Percentiles rank a stretch among this genome's conserved stretches.
Evolutionary conservation across 2,797 vertebrate genomes (phyloP).

Genomic region (Spizella passerina): DNA sequence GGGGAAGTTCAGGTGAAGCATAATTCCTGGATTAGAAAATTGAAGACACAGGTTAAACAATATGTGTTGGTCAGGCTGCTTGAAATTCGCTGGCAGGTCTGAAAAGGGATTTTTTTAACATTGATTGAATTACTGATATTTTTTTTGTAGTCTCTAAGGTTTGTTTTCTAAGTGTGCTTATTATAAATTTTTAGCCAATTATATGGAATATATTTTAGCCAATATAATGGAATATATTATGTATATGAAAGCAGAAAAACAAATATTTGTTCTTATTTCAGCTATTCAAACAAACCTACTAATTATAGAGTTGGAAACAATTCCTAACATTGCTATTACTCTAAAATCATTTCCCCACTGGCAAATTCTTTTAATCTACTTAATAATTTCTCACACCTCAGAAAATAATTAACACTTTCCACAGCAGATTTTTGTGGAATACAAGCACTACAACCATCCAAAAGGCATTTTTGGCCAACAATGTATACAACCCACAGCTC

Average conservation of each 20-base stretch:
- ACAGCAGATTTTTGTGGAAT: not conserved
- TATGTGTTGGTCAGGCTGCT: not conserved
- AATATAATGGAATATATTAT: not conserved
- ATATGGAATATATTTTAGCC: not conserved
- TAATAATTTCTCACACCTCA: not conserved
- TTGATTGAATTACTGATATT: not conserved
- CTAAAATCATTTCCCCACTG: not conserved
- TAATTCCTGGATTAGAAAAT: constrained; percentile 38
- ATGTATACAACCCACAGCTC: not conserved
- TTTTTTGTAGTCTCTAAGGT: not conserved
- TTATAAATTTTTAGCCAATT: too few relatives aligned
- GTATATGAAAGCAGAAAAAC: not conserved
- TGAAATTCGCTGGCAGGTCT: not conserved
- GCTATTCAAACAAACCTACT: not conserved
- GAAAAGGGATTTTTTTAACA: not conserved
- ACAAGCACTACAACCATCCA: not conserved
- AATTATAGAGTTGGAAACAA: not conserved
- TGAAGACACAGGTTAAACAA: not conserved
- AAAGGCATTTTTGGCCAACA: not conserved
- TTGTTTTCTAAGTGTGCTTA: not conserved
- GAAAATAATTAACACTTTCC: constrained; percentile 1
- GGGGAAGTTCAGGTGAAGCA: constrained; percentile 43
- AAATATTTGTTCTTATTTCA: not conserved
- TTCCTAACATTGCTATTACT: not conserved
- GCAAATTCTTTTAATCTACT: not conserved